Evolutionary conservation across 2,113 vertebrate species (phyloP).

Genomic region (Saccopteryx leptura): DNA sequence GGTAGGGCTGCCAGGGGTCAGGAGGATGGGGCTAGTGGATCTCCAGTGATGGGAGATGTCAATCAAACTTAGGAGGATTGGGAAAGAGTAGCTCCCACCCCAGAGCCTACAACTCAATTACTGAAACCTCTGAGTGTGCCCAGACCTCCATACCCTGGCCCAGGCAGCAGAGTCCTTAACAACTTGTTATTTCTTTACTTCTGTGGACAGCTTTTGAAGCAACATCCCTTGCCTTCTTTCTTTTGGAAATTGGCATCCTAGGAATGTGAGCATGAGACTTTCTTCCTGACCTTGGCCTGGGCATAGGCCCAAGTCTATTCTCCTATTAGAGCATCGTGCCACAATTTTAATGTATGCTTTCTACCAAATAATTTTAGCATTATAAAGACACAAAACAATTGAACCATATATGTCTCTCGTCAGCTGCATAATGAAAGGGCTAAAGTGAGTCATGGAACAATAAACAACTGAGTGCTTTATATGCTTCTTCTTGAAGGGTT

Average conservation of each 20-base stretch:
- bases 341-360: constrained; percentile 80
- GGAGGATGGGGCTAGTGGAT: neutral
- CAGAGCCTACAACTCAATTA: neutral
- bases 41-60: no score
- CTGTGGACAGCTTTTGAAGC: neutral
- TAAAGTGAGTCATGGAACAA: constrained; percentile 79
- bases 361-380: constrained; percentile 80
- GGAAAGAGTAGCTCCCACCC: neutral
- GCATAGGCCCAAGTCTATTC: constrained; percentile 69
- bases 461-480: constrained; percentile 87
- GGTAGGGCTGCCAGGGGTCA: neutral
- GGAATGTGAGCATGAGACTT: constrained; percentile 73
- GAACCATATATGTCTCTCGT: constrained; percentile 81
- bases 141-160: neutral
- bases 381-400: constrained; percentile 80
- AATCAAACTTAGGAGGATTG: no score
- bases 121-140: neutral
- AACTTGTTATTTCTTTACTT: neutral
- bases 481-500: constrained; percentile 69
- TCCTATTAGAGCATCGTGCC: constrained; percentile 62
- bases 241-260: neutral
- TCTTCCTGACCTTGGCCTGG: constrained; percentile 67
- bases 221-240: neutral
- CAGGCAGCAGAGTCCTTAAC: neutral
- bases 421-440: constrained; percentile 79